Base-by-base conservation (phyloP, 1,140 invertebrate species). In the Ostrea edulis region DNA sequence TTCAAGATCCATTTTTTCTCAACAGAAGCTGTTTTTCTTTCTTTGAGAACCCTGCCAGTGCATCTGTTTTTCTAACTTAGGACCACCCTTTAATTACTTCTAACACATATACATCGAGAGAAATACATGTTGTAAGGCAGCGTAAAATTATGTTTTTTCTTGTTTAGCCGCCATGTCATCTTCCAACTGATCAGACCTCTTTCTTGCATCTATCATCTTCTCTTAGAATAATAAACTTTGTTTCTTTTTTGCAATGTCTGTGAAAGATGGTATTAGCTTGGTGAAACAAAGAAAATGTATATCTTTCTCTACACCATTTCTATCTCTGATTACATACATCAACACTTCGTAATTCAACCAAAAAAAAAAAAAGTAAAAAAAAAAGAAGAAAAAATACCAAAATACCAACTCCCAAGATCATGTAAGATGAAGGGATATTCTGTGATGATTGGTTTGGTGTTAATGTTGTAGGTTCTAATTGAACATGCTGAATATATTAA, bases 311-410 rank as follows among this genome's bases (percentile, higher is more conserved):
- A 77, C 68, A 77, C 29, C 29, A 77, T 77, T 77, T 29, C 68
- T 77, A 77, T 77, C 68, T 77, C 68, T 77, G 68, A 77, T 77
- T 77, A 77, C 68, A 77, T 77, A 77, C 29, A 77, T 77, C 68
- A 77, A 77, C 68, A 77, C 68, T 77, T 77, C 68, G 68, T 77
- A 77, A 77, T 35, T 77, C 68, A 29, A 77, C 68, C 25, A 77
- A 77, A 77, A 77, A n/a, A 8, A 5, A n/a, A 68, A 68, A 68
- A 22, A 14, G 0, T 20, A 7, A 22, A n/a, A 22, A n/a, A n/a
- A 65, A 22, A 65, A 71, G 22, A 29, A 71, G 20, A n/a, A 44
- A 44, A 44, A 44, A 44, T 5, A 44, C 35, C 35, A 44, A 44
- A 44, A 44, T 2, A 44, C 35, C 35, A 44, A n/a, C 5, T 44